Percentiles rank a stretch among this genome's conserved stretches.
phyloP scores from a whole-genome alignment of 2,797 vertebrate species.

The Acanthurus leucopareius region DNA sequence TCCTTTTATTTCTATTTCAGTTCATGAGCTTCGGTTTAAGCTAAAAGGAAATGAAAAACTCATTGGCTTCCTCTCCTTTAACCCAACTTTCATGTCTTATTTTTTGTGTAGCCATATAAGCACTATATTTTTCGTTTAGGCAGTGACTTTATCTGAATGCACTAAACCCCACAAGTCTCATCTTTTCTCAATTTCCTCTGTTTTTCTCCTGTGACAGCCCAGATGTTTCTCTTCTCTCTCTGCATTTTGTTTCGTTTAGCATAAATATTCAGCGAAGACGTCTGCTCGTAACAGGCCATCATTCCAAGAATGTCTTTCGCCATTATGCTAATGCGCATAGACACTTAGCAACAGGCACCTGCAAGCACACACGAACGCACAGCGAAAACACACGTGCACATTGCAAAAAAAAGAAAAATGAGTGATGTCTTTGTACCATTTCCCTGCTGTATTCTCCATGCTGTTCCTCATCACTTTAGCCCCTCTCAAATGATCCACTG shows the following conservation, averaged over 20 bases:
- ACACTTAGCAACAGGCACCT: slow-evolving; percentile 64
- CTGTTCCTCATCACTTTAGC: slow-evolving; percentile 64
- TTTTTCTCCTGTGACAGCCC: slow-evolving; percentile 53
- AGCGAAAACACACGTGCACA: slow-evolving; percentile 6
- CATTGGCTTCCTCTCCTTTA: slow-evolving; percentile 42
- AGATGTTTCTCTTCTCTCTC: slow-evolving; percentile 70
- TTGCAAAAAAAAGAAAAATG: slow-evolving; percentile 20
- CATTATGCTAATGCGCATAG: slow-evolving; percentile 76
- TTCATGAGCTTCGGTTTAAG: slow-evolving; percentile 30
- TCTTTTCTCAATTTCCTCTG: slow-evolving; percentile 71
- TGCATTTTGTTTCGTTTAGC: slow-evolving; percentile 53
- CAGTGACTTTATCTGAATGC: slow-evolving; percentile 55
- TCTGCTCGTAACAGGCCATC: slow-evolving; percentile 41
- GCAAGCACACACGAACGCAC: slow-evolving; percentile 47
- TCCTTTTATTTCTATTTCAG: slow-evolving; percentile 41
- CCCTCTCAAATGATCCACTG: slow-evolving; percentile 80
- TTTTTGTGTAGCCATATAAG: slow-evolving; percentile 37
- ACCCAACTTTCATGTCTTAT: slow-evolving; percentile 37
- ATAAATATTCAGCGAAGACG: slow-evolving; percentile 72
- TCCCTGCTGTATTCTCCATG: slow-evolving; percentile 28
- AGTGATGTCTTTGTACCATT: slow-evolving; percentile 46
- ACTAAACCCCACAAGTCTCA: slow-evolving; percentile 57
- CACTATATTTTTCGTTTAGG: slow-evolving; percentile 33
- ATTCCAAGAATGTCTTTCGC: slow-evolving; percentile 61
- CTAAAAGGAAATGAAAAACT: slow-evolving; percentile 73